Percentiles rank a stretch among this genome's conserved stretches.
phyloP scores from a whole-genome alignment of 2,888 invertebrate species.

The Danaus chrysippus region DNA sequence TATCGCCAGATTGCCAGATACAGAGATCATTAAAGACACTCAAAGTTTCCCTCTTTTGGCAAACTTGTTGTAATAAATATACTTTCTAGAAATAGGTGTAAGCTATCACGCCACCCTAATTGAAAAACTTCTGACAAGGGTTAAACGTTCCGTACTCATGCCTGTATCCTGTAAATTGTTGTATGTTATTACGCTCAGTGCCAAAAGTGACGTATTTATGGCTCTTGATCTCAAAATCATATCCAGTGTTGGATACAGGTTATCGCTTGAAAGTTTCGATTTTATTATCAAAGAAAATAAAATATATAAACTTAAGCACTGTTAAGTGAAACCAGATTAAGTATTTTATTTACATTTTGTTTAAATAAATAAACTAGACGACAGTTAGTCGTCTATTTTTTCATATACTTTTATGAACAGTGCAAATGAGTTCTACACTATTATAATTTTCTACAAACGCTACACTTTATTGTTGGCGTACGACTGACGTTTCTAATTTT shows the following conservation, averaged over 20 bases:
- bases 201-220: constrained; percentile 31
- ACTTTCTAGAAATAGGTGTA: constrained; percentile 49
- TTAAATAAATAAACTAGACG: neutral
- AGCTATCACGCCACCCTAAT: constrained; percentile 62
- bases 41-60: constrained; percentile 1
- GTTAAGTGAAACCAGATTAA: too few species aligned
- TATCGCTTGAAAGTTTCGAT: constrained; percentile 8
- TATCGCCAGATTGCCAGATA: neutral
- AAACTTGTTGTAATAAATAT: constrained; percentile 57
- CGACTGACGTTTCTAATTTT: neutral
- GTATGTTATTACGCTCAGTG: constrained; percentile 35
- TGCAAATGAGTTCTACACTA: neutral
- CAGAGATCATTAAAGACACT: constrained; percentile 2
- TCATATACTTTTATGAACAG: neutral
- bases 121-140: constrained; percentile 74
- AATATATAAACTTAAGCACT: neutral
- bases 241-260: constrained; percentile 17
- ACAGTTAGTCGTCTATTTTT: neutral
- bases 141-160: constrained; percentile 39
- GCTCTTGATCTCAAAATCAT: constrained; percentile 24
- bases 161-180: constrained; percentile 36
- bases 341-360: neutral
- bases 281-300: neutral
- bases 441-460: neutral
- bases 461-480: neutral